Evolutionary conservation across 2,113 vertebrate genomes (phyloP).

Genomic region (Ptyas mucosa): DNA sequence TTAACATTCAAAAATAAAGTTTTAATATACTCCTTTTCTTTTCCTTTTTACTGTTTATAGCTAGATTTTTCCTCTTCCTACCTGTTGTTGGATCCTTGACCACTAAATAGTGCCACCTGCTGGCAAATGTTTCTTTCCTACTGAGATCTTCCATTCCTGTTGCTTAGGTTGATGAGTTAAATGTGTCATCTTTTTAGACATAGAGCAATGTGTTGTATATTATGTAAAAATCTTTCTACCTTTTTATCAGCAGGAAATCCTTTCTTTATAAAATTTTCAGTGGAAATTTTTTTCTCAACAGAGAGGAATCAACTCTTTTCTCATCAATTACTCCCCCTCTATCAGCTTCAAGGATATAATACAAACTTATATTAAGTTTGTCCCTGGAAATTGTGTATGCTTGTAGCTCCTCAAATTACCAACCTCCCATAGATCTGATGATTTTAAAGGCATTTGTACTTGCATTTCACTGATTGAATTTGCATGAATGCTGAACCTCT

Average conservation of each 20-base stretch:
- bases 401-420: background rate
- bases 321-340: background rate
- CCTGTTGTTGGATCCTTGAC: background rate
- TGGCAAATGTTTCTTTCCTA: constrained; percentile 36
- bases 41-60: background rate
- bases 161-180: background rate
- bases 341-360: background rate
- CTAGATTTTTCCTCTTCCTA: background rate
- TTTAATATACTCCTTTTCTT: background rate
- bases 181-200: background rate
- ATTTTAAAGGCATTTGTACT: background rate
- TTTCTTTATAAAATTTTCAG: background rate
- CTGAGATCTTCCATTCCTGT: background rate
- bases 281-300: background rate
- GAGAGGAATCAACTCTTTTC: background rate
- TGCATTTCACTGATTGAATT: background rate
- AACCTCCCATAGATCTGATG: background rate
- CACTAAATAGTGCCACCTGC: constrained; percentile 63
- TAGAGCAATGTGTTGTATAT: background rate
- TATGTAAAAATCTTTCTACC: background rate
- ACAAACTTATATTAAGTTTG: background rate
- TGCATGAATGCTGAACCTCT: background rate
- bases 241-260: background rate
- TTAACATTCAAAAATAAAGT: background rate
- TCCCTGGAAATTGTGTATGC: background rate